Evolutionary conservation across 2,888 invertebrate species (phyloP).

Genomic region (Proisotoma minuta): DNA sequence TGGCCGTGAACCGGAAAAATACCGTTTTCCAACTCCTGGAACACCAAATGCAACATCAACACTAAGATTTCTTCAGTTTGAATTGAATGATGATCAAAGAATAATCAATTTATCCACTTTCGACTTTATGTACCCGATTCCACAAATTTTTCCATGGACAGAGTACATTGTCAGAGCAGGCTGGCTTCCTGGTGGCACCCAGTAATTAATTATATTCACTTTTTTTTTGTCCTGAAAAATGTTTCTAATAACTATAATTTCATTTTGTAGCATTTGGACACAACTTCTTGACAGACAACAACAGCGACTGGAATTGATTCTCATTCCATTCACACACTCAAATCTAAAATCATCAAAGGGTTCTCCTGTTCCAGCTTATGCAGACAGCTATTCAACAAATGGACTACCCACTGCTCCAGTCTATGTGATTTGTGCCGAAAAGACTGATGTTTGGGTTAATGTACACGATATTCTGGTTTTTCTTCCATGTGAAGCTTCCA

Average conservation of each 20-base stretch:
- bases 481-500: slow-evolving; percentile 59
- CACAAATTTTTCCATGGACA: slow-evolving; percentile 81
- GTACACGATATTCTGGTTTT: slow-evolving; percentile 81
- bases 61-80: slow-evolving; percentile 61
- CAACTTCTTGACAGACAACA: slow-evolving; percentile 85
- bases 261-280: slow-evolving; percentile 72
- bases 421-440: slow-evolving; percentile 61
- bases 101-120: slow-evolving; percentile 70
- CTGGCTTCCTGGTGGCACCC: slow-evolving; percentile 87
- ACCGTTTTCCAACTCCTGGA: slow-evolving; percentile 79
- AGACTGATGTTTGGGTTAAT: slow-evolving; percentile 84
- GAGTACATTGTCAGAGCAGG: slow-evolving; percentile 93
- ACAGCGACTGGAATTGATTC: slow-evolving; percentile 73
- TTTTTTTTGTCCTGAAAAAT: slow-evolving; percentile 17
- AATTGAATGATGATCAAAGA: slow-evolving; percentile 61
- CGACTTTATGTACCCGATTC: slow-evolving; percentile 70
- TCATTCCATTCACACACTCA: slow-evolving; percentile 64
- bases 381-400: slow-evolving; percentile 49
- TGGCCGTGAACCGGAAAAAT: slow-evolving; percentile 43
- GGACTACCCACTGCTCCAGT: slow-evolving; percentile 54
- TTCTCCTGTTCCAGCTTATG: background rate
- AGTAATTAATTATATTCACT: slow-evolving; percentile 59
- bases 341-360: background rate
- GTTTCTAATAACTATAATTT: slow-evolving; percentile 18
- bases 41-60: slow-evolving; percentile 85